Conservation (phyloP, 1,140 invertebrate species). For the Drosophila repleta region DNA sequence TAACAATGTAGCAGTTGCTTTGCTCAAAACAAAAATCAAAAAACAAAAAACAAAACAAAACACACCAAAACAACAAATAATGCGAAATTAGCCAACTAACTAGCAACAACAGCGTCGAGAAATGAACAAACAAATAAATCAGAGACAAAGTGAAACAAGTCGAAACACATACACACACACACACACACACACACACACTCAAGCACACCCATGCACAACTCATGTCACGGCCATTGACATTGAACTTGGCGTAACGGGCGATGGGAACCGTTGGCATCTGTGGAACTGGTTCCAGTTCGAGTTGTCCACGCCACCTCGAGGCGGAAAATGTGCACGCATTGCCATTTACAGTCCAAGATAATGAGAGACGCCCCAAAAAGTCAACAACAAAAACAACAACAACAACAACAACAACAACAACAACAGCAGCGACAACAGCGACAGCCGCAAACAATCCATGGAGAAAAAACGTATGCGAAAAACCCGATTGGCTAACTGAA, state of each 20-base stretch:
- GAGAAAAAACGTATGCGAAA: conserved; percentile 1
- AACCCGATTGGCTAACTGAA: background rate
- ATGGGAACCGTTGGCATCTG: conserved; percentile 3
- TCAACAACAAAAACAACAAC: conserved; percentile 21
- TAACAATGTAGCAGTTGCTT: conserved; percentile 21
- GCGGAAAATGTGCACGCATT: conserved; percentile 39
- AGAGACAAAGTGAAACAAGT: conserved; percentile 18
- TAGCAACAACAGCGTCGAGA: conserved; percentile 1
- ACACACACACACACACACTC: conserved; percentile 5
- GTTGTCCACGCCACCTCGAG: conserved; percentile 18
- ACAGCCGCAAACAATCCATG: background rate
- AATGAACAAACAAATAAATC: conserved; percentile 34
- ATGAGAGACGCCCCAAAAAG: conserved; percentile 31
- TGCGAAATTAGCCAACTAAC: background rate
- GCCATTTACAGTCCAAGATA: conserved; percentile 41
- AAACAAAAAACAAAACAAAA: background rate
- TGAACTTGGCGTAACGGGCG: conserved; percentile 59
- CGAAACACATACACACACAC: conserved; percentile 1
- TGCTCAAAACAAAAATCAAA: background rate
- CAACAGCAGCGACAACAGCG: background rate
- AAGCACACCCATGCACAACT: conserved; percentile 1
- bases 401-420: background rate
- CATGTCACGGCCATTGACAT: conserved; percentile 66
- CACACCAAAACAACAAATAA: conserved; percentile 8
- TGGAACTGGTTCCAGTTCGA: conserved; percentile 12